A percentile compares a stretch with the other conserved stretches of the same genome.
Evolutionary conservation across 2,797 vertebrate species (phyloP).

Genomic region (Crax fasciolata): DNA sequence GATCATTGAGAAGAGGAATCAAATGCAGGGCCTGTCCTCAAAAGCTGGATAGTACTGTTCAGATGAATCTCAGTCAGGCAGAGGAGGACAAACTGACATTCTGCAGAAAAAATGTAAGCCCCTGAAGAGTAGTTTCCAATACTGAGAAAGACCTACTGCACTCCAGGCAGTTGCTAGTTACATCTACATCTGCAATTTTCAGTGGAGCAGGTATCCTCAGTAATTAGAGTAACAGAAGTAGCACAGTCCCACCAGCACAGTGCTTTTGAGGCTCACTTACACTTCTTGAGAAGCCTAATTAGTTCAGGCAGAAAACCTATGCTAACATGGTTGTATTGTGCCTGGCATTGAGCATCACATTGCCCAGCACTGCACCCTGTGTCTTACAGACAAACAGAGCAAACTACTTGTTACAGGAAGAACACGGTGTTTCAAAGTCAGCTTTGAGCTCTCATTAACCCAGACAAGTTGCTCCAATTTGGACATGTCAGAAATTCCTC

Average conservation of each 20-base stretch:
- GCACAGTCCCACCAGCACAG: background rate
- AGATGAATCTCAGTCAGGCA: background rate
- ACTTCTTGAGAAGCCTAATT: background rate
- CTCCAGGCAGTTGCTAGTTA: background rate
- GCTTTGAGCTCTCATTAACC: background rate
- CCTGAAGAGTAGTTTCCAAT: background rate
- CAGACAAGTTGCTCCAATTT: slow-evolving; percentile 2
- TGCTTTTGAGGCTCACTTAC: background rate
- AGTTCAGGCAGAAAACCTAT: background rate
- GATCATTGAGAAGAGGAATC: slow-evolving; percentile 31
- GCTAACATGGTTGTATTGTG: background rate
- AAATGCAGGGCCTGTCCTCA: background rate
- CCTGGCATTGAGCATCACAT: background rate
- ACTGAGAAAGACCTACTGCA: background rate
- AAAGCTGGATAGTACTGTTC: background rate
- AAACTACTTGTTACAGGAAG: background rate
- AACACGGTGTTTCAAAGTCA: background rate
- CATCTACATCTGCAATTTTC: too few relatives aligned
- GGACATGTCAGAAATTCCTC: background rate
- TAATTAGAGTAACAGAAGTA: background rate
- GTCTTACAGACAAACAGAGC: background rate
- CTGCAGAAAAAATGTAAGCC: background rate
- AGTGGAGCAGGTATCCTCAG: background rate
- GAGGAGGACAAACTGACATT: background rate
- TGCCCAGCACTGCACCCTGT: background rate